phyloP scores from a whole-genome alignment of 2,797 vertebrate genomes.

The Acrossocheilus wenchowensis region DNA sequence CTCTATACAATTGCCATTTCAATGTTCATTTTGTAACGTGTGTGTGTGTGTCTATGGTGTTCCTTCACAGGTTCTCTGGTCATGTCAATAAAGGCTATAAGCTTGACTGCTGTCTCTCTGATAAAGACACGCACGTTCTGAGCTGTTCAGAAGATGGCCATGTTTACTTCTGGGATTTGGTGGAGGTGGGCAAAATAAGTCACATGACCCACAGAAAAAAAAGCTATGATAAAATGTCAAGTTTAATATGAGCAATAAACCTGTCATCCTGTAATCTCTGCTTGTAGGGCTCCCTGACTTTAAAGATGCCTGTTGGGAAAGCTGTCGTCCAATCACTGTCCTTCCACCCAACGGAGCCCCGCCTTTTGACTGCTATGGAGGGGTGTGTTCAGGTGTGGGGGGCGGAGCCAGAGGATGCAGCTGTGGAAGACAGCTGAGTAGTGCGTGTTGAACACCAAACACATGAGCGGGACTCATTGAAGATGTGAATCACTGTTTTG shows the following conservation, averaged over 20 bases:
- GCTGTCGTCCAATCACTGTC: conserved; percentile 88
- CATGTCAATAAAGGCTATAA: conserved; percentile 91
- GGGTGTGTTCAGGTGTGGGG: conserved; percentile 87
- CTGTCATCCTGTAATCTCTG: background rate
- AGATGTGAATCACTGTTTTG: background rate
- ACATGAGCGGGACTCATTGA: background rate
- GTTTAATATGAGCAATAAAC: background rate
- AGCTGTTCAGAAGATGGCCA: conserved; percentile 93
- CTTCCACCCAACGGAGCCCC: conserved; percentile 86
- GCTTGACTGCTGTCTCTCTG: conserved; percentile 90
- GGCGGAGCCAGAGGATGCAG: conserved; percentile 74
- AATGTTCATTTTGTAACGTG: background rate
- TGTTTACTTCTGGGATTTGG: conserved; percentile 90
- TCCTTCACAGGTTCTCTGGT: conserved; percentile 81
- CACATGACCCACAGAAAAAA: background rate
- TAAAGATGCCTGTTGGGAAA: conserved; percentile 83
- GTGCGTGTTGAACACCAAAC: background rate
- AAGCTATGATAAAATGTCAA: background rate
- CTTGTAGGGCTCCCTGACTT: conserved; percentile 80
- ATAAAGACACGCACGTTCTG: conserved; percentile 88
- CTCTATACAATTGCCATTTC: background rate
- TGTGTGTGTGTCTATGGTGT: background rate
- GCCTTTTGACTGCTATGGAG: conserved; percentile 84
- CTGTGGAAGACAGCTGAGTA: conserved; percentile 44
- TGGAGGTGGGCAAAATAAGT: conserved; percentile 70